Conservation (phyloP, 2,113 vertebrate species). For the Lagopus leucura region DNA sequence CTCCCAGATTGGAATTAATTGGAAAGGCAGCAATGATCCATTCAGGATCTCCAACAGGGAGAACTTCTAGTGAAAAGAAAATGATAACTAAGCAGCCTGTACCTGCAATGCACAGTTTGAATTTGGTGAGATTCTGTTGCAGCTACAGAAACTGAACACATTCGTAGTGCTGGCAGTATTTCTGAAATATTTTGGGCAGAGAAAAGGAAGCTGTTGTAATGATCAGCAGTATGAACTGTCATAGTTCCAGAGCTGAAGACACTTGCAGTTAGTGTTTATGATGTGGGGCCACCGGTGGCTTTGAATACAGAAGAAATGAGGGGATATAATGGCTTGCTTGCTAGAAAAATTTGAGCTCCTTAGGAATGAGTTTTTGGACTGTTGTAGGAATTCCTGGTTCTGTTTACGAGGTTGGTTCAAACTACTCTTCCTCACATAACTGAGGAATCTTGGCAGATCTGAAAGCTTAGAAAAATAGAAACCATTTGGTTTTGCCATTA, state of each 20-base stretch:
- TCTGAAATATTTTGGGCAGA: not conserved
- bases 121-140: not conserved
- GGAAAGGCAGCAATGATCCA: not conserved
- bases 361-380: not conserved
- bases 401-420: not conserved
- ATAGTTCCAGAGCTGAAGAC: not conserved
- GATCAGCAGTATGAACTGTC: not conserved
- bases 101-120: not conserved
- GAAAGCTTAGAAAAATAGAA: not conserved
- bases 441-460: not conserved
- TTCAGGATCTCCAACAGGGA: not conserved
- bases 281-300: not conserved
- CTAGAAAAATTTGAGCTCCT: not conserved
- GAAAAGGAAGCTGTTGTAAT: not conserved
- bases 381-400: not conserved
- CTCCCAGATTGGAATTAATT: not conserved
- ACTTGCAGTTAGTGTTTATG: not conserved
- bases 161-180: not conserved
- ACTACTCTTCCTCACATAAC: not conserved
- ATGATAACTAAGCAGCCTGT: not conserved
- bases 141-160: not conserved
- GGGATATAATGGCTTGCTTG: rapidly evolving
- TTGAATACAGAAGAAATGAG: not conserved
- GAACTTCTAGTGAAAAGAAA: not conserved
- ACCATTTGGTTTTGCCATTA: not conserved